Evolutionary conservation across 2,797 vertebrate species (phyloP), one percentile per base, ranked within the genome.

Genomic region (Pipistrellus nathusii): DNA sequence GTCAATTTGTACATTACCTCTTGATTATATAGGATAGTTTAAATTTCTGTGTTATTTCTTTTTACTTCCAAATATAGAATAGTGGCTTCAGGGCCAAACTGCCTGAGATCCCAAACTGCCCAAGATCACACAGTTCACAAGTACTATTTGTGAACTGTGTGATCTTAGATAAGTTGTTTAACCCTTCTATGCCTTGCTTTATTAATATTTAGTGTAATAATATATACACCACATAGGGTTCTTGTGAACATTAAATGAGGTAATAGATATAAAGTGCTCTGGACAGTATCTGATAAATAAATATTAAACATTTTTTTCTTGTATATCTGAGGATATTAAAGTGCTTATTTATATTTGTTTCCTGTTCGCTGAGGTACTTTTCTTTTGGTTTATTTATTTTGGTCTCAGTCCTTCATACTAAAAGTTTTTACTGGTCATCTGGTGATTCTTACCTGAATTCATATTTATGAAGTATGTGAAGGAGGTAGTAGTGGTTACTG

Each of bases 351-450:
- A 59, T 62, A 64, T 85, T 90, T 73, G 44, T 64, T 64, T 64
- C 30, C 46, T 68, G 4, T 86, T 90, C n/a, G 48, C 20, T 51
- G 5, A 83, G 21, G 55, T 20, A 41, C 35, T 71, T 83, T 76
- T 73, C 59, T 57, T 81, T 21, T 69, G 44, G 62, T 83, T 88
- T 23, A 71, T 71, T 53, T 82, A 51, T 55, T 84, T 94, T 78
- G 77, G 21, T 72, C 0, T 4, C 30, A 72, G 69, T 53, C 15
- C 88, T 72, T 88, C 85, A 92, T 21, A 66, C 30, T 44, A 46
- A 64, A 55, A 94, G 23, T 35, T 84, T 91, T 83, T 62, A 66
- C 35, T 64, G 15, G 30, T 8, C 30, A 76, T 20, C 51, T 80
- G 7, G 35, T 83, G 23, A 83, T 83, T 83, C 35, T 41, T 91